Percentiles rank a stretch among this genome's conserved stretches.
phyloP scores from a whole-genome alignment of 2,888 invertebrate species.

The Acholoe squamosa region DNA sequence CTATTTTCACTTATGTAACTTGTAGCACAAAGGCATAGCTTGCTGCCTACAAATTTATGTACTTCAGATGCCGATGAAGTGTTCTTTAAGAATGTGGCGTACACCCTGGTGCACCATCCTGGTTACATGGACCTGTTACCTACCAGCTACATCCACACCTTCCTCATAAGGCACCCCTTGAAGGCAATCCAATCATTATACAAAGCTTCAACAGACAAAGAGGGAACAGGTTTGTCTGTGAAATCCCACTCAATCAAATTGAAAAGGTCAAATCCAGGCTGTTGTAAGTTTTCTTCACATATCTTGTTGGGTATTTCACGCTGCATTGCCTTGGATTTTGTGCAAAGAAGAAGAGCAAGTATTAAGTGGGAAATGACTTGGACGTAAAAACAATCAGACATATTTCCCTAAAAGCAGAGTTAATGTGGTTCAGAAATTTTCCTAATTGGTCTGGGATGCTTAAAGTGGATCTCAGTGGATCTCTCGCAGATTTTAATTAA shows the following conservation, averaged over 20 bases:
- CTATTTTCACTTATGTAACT: no score
- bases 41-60: not conserved
- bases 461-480: not conserved
- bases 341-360: no score
- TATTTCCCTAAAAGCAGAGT: no score
- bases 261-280: no score
- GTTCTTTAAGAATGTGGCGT: conserved; percentile 77
- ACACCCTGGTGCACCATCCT: conserved; percentile 70
- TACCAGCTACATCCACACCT: conserved; percentile 72
- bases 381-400: no score
- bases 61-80: conserved; percentile 66
- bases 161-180: conserved; percentile 73
- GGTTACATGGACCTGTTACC: conserved; percentile 70
- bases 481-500: not conserved
- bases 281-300: no score
- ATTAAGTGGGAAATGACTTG: no score
- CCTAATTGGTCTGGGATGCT: not conserved
- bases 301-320: no score
- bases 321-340: no score
- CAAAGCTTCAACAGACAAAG: conserved; percentile 73
- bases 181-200: conserved; percentile 75
- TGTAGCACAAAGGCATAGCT: no score
- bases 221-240: conserved; percentile 71
- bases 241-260: no score
- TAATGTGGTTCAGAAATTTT: not conserved